These are phyloP conservation scores for Phengaris alcon DNA, from an alignment of 2,888 invertebrate genomes.

Conservation along the genomic window DNA sequence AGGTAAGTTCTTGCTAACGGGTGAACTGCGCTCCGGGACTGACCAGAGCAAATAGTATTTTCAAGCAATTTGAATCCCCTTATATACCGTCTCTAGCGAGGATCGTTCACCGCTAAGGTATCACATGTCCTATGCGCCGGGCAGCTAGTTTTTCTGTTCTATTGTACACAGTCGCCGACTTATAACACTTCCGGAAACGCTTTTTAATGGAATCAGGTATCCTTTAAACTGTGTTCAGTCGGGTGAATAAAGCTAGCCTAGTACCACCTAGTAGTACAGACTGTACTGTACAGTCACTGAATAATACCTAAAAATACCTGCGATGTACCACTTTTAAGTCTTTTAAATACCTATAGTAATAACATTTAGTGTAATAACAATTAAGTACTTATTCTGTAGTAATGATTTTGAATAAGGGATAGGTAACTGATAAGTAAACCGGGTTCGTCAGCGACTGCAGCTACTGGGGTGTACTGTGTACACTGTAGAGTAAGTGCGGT, in stretches of 20 bases:
- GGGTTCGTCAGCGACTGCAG: no score
- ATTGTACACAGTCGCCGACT: conserved; percentile 66
- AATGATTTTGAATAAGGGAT: no score
- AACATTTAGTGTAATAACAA: no score
- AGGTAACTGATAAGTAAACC: no score
- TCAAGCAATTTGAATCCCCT: conserved; percentile 45
- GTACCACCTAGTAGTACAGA: not conserved
- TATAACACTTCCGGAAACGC: conserved; percentile 41
- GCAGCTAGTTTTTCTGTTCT: conserved; percentile 50
- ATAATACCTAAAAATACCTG: no score
- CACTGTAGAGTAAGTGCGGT: no score
- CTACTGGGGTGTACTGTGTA: no score
- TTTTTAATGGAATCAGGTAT: conserved; percentile 13
- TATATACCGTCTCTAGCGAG: conserved; percentile 55
- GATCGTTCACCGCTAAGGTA: conserved; percentile 64
- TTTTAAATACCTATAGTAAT: no score
- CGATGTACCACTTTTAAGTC: not conserved
- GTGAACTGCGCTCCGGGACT: conserved; percentile 63
- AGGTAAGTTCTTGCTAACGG: conserved; percentile 46
- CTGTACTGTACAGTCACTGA: not conserved
- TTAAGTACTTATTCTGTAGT: no score
- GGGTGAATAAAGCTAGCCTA: not conserved
- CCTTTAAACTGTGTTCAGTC: conserved; percentile 13
- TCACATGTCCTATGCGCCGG: conserved; percentile 66
- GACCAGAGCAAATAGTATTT: conserved; percentile 71